phyloP scores from a whole-genome alignment of 2,888 invertebrate genomes.

The Thymelicus lineola region DNA sequence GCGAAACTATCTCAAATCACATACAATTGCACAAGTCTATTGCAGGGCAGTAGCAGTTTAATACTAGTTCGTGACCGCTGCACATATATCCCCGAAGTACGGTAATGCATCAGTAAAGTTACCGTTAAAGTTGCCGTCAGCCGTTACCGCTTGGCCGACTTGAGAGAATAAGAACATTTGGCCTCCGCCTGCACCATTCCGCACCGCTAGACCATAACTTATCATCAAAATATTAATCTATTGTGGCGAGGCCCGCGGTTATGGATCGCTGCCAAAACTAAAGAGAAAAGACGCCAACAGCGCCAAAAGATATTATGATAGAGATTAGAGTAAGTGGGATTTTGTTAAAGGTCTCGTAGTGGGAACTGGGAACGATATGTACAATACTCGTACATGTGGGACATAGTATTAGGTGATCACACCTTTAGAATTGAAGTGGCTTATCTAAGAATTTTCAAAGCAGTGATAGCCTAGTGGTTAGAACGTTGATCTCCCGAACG shows the following conservation, averaged over 20 bases:
- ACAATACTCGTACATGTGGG: too few relatives aligned
- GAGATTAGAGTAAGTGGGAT: background rate
- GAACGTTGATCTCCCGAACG: too few relatives aligned
- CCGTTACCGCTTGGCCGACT: background rate
- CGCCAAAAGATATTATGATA: slow-evolving; percentile 7
- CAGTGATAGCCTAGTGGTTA: too few relatives aligned
- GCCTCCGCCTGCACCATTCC: background rate
- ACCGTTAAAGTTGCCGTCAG: background rate
- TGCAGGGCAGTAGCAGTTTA: too few relatives aligned
- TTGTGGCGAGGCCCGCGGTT: slow-evolving; percentile 1
- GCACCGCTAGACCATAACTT: slow-evolving; percentile 1
- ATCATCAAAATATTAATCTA: slow-evolving; percentile 1
- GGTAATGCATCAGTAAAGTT: background rate
- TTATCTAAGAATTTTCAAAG: too few relatives aligned
- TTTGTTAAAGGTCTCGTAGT: background rate
- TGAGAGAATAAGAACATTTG: background rate
- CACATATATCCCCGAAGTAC: background rate
- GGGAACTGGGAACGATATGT: too few relatives aligned
- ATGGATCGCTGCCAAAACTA: slow-evolving; percentile 1
- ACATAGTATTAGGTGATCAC: too few relatives aligned
- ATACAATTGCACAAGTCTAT: too few relatives aligned
- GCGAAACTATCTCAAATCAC: too few relatives aligned
- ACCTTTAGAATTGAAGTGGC: too few relatives aligned
- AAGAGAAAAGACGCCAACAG: slow-evolving; percentile 1
- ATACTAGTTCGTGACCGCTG: too few relatives aligned